A percentile compares a stretch with the other conserved stretches of the same genome.
Conservation (phyloP, 2,888 invertebrate genomes). For the Lasius platythorax region DNA sequence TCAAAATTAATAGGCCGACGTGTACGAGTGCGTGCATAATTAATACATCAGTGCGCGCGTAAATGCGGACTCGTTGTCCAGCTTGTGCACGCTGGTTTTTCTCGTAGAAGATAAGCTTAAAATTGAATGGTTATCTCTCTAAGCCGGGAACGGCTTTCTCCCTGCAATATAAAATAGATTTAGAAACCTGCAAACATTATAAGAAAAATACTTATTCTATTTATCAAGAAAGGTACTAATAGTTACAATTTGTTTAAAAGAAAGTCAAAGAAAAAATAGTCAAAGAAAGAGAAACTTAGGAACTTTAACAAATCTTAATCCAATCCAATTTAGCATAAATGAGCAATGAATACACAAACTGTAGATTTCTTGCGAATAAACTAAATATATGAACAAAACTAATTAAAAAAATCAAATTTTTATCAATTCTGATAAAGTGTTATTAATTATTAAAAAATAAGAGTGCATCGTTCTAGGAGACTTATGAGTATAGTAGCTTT, state of each 20-base stretch:
- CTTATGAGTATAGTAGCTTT: neutral
- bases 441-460: neutral
- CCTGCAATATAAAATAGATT: neutral
- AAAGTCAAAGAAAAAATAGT: neutral
- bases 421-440: neutral
- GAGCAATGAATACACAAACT: neutral
- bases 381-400: too few relatives aligned
- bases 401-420: neutral
- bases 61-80: constrained; percentile 45
- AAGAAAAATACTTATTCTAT: neutral
- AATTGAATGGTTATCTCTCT: constrained; percentile 1
- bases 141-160: neutral
- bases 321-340: neutral
- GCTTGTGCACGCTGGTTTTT: neutral
- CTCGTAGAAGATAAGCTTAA: constrained; percentile 2
- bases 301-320: neutral
- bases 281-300: neutral
- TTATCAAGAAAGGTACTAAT: neutral
- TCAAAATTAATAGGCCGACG: constrained; percentile 73
- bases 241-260: neutral
- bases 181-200: neutral
- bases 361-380: neutral
- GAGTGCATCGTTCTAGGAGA: neutral
- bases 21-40: constrained; percentile 60
- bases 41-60: constrained; percentile 65